These are phyloP conservation scores for Megastigmus dorsalis DNA, from an alignment of 2,888 invertebrate species.

Conservation along the genomic window DNA sequence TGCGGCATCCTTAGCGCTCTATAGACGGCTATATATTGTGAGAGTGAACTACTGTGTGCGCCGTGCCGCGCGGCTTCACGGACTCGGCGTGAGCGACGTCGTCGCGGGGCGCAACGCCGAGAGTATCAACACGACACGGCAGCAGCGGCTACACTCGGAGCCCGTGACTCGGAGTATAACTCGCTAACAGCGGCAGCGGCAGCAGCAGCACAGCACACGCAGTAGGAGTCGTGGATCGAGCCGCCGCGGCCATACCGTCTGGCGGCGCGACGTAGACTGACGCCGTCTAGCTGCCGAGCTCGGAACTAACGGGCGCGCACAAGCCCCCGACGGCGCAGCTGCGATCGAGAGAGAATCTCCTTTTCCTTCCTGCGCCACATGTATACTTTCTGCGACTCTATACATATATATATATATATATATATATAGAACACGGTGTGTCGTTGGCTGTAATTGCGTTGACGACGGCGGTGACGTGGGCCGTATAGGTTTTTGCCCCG, in stretches of 20 bases:
- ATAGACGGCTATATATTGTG: too few relatives aligned
- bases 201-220: neutral
- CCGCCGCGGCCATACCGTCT: slow-evolving; percentile 68
- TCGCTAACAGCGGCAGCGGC: neutral
- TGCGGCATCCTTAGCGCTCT: too few relatives aligned
- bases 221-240: slow-evolving; percentile 39
- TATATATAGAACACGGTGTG: too few relatives aligned
- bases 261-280: slow-evolving; percentile 68
- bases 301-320: slow-evolving; percentile 62
- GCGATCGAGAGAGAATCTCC: neutral
- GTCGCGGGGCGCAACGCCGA: neutral
- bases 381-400: too few relatives aligned
- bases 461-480: too few relatives aligned
- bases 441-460: too few relatives aligned
- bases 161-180: neutral
- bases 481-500: too few relatives aligned
- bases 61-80: neutral
- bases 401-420: too few relatives aligned
- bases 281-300: slow-evolving; percentile 67
- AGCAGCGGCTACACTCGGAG: neutral
- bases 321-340: neutral
- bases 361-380: neutral
- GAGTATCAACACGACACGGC: neutral
- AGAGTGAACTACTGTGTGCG: too few relatives aligned
- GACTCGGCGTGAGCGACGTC: too few relatives aligned